Base-by-base conservation (phyloP, 2,888 invertebrate species). In the Brenthis hecate region DNA sequence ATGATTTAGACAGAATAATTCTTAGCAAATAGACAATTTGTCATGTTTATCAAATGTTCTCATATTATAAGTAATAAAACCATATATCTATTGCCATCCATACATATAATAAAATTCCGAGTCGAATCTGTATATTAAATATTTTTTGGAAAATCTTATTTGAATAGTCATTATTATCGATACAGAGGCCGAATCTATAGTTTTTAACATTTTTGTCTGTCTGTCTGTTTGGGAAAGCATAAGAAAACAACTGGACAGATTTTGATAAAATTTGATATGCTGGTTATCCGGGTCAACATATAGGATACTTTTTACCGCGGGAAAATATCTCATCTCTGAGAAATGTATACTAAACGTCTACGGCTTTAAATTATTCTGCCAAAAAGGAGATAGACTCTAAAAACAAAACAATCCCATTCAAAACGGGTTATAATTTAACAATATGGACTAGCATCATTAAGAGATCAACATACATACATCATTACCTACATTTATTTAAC, bases 351-450 rank as follows among this genome's bases (percentile, higher is more conserved):
- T 23, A 3, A 23, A 2, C 23, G 23, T 23, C 36, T 19, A 53
- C n/a, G 14, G n/a, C 16, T 51, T 51, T 54, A 36, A 53, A 56
- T 36, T 63, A 71, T 65, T 68, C 62, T 50, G 54, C 43, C 65
- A 54, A 54, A 68, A 58, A 60, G 14, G 47, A 36, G 47, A 70
- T 82, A 84, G 80, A 87, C 84, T 86, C 81, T 85, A 71, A 75
- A 81, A 83, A 85, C 80, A 82, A 82, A 86, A 86, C 85, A 81
- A 76, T 68, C 69, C 80, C 81, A 83, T 83, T 83, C 72, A 73
- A 48, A 81, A 84, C 79, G 73, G 73, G 36, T 71, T 63, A 66
- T 71, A 65, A 70, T 51, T 60, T 61, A 72, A 68, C 65, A 68
- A 71, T 71, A 66, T 62, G 28, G 74, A 76, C 75, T 75, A 76